Evolutionary conservation across 2,113 vertebrate species (phyloP).

Genomic region (Semnornis frantzii): DNA sequence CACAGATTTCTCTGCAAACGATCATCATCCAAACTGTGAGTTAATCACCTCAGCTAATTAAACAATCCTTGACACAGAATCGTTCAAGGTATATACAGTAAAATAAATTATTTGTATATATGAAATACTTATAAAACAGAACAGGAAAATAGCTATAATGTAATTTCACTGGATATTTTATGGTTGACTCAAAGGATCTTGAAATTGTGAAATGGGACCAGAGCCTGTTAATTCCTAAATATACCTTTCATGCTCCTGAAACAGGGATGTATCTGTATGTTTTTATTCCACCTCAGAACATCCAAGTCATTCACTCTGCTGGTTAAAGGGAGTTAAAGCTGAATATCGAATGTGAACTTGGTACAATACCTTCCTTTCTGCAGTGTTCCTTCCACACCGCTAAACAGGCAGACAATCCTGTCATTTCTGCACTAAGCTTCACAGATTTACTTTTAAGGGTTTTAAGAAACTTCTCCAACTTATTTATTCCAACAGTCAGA

Average conservation of each 20-base stretch:
- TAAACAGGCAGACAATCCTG: conserved; percentile 23
- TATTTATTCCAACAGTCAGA: conserved; percentile 60
- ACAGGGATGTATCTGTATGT: neutral
- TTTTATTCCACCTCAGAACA: neutral
- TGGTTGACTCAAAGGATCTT: neutral
- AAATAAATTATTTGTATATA: neutral
- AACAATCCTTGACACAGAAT: neutral
- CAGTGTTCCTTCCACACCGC: conserved; percentile 58
- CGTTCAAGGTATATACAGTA: neutral
- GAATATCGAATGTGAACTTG: neutral
- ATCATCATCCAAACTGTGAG: neutral
- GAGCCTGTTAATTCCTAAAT: neutral
- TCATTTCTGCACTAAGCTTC: conserved; percentile 57
- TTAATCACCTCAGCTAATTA: neutral
- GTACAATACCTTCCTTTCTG: conserved; percentile 23
- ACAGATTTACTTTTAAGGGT: conserved; percentile 68
- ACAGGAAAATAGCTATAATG: neutral
- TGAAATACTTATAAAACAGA: neutral
- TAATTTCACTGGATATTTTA: neutral
- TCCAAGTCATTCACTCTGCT: neutral
- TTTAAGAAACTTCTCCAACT: conserved; percentile 68
- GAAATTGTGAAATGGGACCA: neutral
- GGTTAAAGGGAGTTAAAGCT: neutral
- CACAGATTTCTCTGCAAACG: neutral
- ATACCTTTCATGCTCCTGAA: neutral